A percentile compares a stretch with the other conserved stretches of the same genome.
phyloP scores from a whole-genome alignment of 2,888 invertebrate species.

The Deroplatys truncata region DNA sequence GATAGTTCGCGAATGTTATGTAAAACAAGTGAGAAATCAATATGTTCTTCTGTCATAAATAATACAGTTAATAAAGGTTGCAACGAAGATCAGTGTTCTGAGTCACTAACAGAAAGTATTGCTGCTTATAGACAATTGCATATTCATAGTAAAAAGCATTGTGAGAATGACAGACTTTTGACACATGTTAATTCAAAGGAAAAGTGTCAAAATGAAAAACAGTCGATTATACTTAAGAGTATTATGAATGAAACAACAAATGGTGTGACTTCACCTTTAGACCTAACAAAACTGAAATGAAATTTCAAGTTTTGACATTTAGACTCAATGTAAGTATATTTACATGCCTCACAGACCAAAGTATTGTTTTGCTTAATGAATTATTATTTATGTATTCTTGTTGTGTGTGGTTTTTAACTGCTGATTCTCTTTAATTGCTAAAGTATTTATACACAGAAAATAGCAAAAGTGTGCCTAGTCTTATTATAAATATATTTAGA shows the following conservation, averaged over 20 bases:
- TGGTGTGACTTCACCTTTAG: neutral
- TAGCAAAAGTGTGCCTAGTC: too few relatives aligned
- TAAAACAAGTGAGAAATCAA: neutral
- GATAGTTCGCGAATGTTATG: neutral
- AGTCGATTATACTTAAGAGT: neutral
- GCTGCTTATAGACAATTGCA: neutral
- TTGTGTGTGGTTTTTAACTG: neutral
- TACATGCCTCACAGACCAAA: neutral
- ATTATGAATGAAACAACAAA: neutral
- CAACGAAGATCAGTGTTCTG: neutral
- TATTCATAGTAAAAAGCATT: neutral
- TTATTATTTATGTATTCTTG: neutral
- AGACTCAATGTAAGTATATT: neutral
- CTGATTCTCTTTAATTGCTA: neutral
- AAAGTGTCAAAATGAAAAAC: neutral
- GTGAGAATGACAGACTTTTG: neutral
- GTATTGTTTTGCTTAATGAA: neutral
- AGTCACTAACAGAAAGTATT: neutral
- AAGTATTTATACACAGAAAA: neutral
- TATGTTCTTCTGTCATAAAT: neutral
- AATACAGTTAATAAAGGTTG: neutral
- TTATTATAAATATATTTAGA: too few relatives aligned
- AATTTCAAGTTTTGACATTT: neutral
- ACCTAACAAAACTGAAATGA: neutral
- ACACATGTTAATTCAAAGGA: neutral